Evolutionary conservation across 2,888 invertebrate genomes (phyloP), one percentile per base, ranked within the genome.

Genomic region (Ophioninae sp.): DNA sequence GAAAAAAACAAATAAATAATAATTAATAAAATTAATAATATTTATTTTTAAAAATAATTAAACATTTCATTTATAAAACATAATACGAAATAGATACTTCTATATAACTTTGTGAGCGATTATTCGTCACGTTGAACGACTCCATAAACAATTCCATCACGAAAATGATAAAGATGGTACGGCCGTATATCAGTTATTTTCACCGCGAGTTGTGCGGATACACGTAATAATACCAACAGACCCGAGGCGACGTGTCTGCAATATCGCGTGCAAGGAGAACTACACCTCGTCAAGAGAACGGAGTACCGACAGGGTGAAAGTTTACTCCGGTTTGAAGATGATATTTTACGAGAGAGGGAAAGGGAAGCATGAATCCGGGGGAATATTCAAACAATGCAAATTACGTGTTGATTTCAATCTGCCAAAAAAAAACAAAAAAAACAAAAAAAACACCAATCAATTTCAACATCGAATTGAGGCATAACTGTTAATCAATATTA

Each of bases 271-370:
- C 41, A 63, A 80, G 75, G 83, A 65, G 83, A 79, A 61, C 67
- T 72, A 73, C 80, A 69, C 41, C 83, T 83, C 83, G 76, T 67
- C 63, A 68, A 76, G 61, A 80, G 61, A 37, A 64, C 64, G 73
- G 78, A 78, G 63, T 58, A 58, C 75, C 78, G 78, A 63, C 76
- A 69, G 83, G 83, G 83, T 83, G 83, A 83, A 83, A 83, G 83
- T 83, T 79, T 79, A 83, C 76, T 58, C 72, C 58, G 68, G 71
- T 68, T 83, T 67, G 83, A 76, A 68, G 83, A 79, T 80, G 83
- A 67, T 72, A 76, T 76, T 83, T 63, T 64, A 51, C 56, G n/a
- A 72, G 65, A 44, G 59, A 73, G 58, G 17, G 67, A 44, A 59
- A 67, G 67, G 58, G 67, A 30, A 59, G n/a, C 63, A 51, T 7